Evolutionary conservation across 1,140 invertebrate genomes (phyloP), one percentile per base, ranked within the genome.

Genomic region (Bombus soroeensis): DNA sequence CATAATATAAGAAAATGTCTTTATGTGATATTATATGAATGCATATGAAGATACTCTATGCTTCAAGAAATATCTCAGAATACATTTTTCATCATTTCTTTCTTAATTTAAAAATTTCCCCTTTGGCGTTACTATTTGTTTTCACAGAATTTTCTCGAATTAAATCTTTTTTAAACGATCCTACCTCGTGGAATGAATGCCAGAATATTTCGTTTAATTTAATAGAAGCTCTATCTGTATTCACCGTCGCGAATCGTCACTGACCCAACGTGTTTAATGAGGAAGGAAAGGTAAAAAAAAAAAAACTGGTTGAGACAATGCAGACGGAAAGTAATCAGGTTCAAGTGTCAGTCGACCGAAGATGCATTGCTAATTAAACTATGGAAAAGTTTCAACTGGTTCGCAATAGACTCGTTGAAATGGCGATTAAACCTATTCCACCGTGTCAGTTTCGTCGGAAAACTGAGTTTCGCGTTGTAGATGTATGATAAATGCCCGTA

Each of bases 321-420:
- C 12, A 28, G 25, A 76, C 12, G 28, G 25, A 76, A 62, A 32
- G n/a, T 74, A 53, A 75, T 75, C 47, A 25, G 9, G 39, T 37
- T 59, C 32, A 47, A 59, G 32, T 34, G 41, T 34, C 74, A 59
- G 15, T 37, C 18, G 28, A 34, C 34, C 59, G 59, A 79, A 47
- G 41, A 79, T 43, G 64, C 77, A 47, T 68, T 79, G 77, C 64
- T 79, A 68, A 79, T 79, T 79, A 80, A 80, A 80, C 43, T 28
- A 57, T 25, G 32, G 53, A 76, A 76, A 59, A 37, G 74, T 76
- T 76, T 25, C 57, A 39, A 8, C 41, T 5, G 59, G 43, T n/a
- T 39, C 5, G 37, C 79, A 47, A 71, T 57, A 28, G 59, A 72
- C n/a, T 72, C 57, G n/a, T 37, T 15, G 53, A 53, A 81, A 81